phyloP scores from a whole-genome alignment of 1,140 invertebrate species.

The Oreohelix idahoensis region DNA sequence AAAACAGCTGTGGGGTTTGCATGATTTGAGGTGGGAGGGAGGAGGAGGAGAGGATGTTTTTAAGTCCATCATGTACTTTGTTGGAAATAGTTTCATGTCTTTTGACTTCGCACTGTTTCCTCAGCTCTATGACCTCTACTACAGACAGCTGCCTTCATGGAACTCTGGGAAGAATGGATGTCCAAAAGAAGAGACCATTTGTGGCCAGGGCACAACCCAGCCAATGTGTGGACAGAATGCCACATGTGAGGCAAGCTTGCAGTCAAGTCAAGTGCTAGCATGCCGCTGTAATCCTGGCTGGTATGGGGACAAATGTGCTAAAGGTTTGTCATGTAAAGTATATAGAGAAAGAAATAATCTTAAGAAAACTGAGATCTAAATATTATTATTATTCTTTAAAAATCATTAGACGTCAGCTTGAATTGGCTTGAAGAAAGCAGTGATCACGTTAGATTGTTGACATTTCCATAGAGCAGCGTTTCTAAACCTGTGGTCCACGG shows the following conservation, averaged over 20 bases:
- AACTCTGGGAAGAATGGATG: slow-evolving; percentile 78
- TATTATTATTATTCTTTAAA: no score
- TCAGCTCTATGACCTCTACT: slow-evolving; percentile 38
- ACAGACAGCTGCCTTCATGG: slow-evolving; percentile 20
- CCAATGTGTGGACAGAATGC: slow-evolving; percentile 79
- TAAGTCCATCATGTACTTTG: no score
- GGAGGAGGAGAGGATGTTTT: not conserved
- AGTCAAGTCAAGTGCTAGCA: slow-evolving; percentile 80
- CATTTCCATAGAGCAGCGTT: no score
- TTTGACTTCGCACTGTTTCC: not conserved
- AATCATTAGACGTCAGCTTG: no score
- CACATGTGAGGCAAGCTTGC: slow-evolving; percentile 81
- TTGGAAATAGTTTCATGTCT: no score
- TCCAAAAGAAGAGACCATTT: slow-evolving; percentile 86
- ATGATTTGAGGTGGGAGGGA: no score
- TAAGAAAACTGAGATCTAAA: no score
- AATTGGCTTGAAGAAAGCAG: no score
- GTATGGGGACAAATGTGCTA: slow-evolving; percentile 86
- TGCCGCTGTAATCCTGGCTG: slow-evolving; percentile 89
- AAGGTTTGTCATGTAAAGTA: slow-evolving; percentile 57
- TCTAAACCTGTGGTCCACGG: no score
- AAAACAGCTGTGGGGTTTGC: no score
- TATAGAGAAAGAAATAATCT: not conserved
- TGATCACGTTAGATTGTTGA: no score
- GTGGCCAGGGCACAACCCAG: slow-evolving; percentile 44